phyloP scores from a whole-genome alignment of 2,113 vertebrate genomes.

The Ammodytes marinus region DNA sequence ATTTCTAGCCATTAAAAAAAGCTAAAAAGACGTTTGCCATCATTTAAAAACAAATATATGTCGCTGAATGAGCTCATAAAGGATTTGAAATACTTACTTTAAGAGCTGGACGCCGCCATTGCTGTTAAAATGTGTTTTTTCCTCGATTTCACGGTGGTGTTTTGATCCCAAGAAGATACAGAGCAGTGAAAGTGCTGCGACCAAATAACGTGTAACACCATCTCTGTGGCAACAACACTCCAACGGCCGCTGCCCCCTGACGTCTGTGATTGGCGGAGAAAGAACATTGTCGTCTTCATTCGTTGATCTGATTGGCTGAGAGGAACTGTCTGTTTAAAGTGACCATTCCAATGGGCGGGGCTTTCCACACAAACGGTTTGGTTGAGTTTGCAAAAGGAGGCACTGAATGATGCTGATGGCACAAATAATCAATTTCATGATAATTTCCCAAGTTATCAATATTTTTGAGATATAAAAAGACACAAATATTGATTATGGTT shows the following conservation, averaged over 20 bases:
- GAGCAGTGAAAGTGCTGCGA: slow-evolving; percentile 40
- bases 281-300: fast-evolving
- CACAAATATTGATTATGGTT: no score
- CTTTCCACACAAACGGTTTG: slow-evolving; percentile 61
- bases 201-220: slow-evolving; percentile 65
- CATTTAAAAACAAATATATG: neutral
- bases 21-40: no score
- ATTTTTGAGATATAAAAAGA: no score
- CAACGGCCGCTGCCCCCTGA: slow-evolving; percentile 41
- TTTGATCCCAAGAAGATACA: slow-evolving; percentile 16
- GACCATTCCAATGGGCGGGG: slow-evolving; percentile 20
- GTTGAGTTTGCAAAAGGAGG: slow-evolving; percentile 72
- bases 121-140: neutral
- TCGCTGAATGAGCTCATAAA: neutral
- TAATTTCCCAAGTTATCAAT: neutral
- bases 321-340: neutral
- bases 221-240: slow-evolving; percentile 73
- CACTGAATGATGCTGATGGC: neutral
- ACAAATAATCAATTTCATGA: neutral
- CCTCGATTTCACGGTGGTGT: neutral
- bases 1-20: neutral
- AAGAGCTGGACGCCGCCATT: slow-evolving; percentile 33
- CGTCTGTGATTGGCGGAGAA: slow-evolving; percentile 64
- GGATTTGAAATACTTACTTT: slow-evolving; percentile 29
- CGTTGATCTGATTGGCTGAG: slow-evolving; percentile 57